Evolutionary conservation across 2,797 vertebrate genomes (phyloP).

Genomic region (Poeciliopsis infans): DNA sequence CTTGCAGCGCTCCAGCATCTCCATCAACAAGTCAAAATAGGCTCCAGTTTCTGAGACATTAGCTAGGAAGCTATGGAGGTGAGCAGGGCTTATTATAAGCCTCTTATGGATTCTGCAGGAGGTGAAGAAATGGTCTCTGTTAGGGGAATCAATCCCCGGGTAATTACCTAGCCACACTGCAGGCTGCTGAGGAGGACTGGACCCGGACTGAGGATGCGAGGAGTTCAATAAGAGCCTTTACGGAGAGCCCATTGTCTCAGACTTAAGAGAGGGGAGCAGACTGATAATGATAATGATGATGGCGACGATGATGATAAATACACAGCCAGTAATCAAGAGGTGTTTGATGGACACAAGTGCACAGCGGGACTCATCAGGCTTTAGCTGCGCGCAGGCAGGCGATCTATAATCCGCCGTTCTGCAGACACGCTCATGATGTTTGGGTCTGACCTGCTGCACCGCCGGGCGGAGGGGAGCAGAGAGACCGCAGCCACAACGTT

Average conservation of each 20-base stretch:
- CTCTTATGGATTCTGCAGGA: constrained; percentile 77
- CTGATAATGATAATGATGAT: constrained; percentile 63
- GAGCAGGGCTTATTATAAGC: constrained; percentile 81
- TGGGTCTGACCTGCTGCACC: constrained; percentile 45
- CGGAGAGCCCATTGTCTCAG: constrained; percentile 72
- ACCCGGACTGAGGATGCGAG: constrained; percentile 41
- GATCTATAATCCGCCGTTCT: constrained; percentile 59
- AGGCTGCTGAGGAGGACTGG: constrained; percentile 53
- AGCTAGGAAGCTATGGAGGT: constrained; percentile 73
- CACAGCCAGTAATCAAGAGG: constrained; percentile 74
- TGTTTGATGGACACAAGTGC: constrained; percentile 67
- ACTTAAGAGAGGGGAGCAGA: constrained; percentile 71
- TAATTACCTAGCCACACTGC: constrained; percentile 74
- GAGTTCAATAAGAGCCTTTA: constrained; percentile 72
- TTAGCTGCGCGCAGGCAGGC: constrained; percentile 25
- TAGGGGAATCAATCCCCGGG: constrained; percentile 71
- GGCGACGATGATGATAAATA: constrained; percentile 73
- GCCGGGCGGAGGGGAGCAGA: constrained; percentile 5
- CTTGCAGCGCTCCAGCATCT: constrained; percentile 65
- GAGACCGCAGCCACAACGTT: background rate
- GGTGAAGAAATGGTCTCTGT: constrained; percentile 79
- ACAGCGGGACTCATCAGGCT: constrained; percentile 69
- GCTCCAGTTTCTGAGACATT: constrained; percentile 65
- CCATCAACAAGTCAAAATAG: constrained; percentile 82
- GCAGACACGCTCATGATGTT: constrained; percentile 27